A percentile compares a stretch with the other conserved stretches of the same genome.
These are phyloP conservation scores for Enteromius radiatus DNA, from an alignment of 2,797 vertebrate species.

Conservation along the genomic window DNA sequence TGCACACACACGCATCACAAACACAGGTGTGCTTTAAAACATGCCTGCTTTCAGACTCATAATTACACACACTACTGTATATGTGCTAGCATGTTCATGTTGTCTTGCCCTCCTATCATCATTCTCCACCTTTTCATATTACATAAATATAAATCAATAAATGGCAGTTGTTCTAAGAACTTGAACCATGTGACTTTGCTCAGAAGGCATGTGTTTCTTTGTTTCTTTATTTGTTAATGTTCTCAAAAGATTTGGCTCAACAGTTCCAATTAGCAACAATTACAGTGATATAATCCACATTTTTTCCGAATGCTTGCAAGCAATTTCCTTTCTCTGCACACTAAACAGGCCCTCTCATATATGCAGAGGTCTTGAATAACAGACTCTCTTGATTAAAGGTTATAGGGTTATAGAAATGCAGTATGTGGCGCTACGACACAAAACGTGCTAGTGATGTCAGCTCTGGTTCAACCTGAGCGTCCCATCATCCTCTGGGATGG, in stretches of 20 bases:
- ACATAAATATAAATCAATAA: conserved; percentile 34
- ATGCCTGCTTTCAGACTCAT: not conserved
- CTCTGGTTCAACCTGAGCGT: conserved; percentile 41
- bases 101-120: not conserved
- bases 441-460: conserved; percentile 42
- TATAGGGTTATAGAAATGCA: conserved; percentile 23
- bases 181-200: conserved; percentile 11
- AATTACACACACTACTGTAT: conserved; percentile 29
- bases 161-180: conserved; percentile 15
- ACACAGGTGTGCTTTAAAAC: conserved; percentile 24
- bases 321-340: conserved; percentile 18
- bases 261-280: conserved; percentile 38
- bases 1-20: conserved; percentile 19
- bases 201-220: conserved; percentile 11
- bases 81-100: not conserved
- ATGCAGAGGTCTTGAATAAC: conserved; percentile 32
- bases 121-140: conserved; percentile 3
- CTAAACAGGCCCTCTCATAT: conserved; percentile 25
- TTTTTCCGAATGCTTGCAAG: conserved; percentile 18
- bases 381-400: conserved; percentile 34
- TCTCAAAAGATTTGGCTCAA: conserved; percentile 42
- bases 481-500: conserved; percentile 27
- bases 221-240: conserved; percentile 39
- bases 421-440: conserved; percentile 15
- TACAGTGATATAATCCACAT: conserved; percentile 40